Evolutionary conservation across 2,113 vertebrate genomes (phyloP).

Genomic region (Pelecanus crispus): DNA sequence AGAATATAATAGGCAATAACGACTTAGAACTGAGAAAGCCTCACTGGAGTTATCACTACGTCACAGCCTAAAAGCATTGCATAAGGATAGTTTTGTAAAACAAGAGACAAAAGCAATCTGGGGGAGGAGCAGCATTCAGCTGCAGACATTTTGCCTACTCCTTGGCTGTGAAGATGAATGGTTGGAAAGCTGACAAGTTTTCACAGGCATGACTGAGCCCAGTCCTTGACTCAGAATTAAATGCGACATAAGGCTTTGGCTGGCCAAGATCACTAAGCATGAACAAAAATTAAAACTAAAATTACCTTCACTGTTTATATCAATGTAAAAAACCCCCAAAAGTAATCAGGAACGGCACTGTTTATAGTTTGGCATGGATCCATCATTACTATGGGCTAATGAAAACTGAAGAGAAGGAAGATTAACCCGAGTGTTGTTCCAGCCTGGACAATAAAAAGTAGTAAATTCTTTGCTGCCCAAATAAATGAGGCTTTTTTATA

Average conservation of each 20-base stretch:
- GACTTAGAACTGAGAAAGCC: constrained; percentile 21
- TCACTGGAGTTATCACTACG: not conserved
- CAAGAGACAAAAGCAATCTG: constrained; percentile 3
- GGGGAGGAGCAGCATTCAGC: not conserved
- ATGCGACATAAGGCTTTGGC: not conserved
- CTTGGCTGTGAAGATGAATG: constrained; percentile 17
- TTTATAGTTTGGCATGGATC: not conserved
- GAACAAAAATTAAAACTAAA: constrained; percentile 2
- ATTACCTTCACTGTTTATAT: not conserved
- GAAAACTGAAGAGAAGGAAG: not conserved
- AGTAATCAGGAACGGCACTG: not conserved
- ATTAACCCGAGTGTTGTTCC: not conserved
- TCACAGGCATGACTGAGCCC: constrained; percentile 33
- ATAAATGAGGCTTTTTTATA: not conserved
- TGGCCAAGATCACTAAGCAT: not conserved
- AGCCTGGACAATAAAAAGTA: not conserved
- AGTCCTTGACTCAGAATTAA: constrained; percentile 31
- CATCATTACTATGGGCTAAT: not conserved
- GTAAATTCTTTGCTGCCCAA: not conserved
- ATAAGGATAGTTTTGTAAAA: constrained; percentile 2
- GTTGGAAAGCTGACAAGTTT: constrained; percentile 39
- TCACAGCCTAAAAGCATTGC: not conserved
- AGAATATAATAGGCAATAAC: constrained; percentile 41
- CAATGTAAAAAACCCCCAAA: not conserved
- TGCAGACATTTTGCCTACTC: not conserved